phyloP scores from a whole-genome alignment of 2,113 vertebrate species.

The Xiphorhynchus elegans region DNA sequence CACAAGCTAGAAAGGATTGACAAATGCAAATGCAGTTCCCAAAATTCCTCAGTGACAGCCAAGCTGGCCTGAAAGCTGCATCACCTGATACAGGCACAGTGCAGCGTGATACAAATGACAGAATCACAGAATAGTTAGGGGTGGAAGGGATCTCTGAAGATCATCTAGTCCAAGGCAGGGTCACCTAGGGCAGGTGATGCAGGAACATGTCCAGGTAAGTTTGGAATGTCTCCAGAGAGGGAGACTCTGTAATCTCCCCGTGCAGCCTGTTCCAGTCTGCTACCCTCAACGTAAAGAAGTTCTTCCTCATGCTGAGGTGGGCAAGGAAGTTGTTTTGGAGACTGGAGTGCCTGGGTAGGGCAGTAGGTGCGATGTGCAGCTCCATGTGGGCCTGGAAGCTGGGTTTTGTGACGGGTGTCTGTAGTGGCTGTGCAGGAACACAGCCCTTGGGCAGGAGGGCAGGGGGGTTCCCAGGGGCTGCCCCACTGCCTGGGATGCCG shows the following conservation, averaged over 20 bases:
- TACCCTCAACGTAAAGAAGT: not conserved
- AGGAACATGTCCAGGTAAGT: fast-evolving
- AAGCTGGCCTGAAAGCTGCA: not conserved
- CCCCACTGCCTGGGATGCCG: not conserved
- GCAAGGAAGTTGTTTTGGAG: not conserved
- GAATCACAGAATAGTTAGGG: not conserved
- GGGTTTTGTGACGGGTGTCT: fast-evolving
- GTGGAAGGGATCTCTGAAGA: not conserved
- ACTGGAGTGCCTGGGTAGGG: fast-evolving
- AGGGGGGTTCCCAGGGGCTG: not conserved
- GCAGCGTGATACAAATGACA: not conserved
- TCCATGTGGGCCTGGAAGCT: fast-evolving
- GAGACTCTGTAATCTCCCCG: too few relatives aligned
- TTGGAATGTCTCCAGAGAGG: not conserved
- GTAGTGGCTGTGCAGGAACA: not conserved
- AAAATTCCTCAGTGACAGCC: not conserved
- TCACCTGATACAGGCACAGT: fast-evolving
- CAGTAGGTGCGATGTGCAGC: fast-evolving
- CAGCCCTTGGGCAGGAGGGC: fast-evolving
- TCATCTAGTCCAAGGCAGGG: not conserved
- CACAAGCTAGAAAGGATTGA: not conserved
- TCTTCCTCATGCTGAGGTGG: not conserved
- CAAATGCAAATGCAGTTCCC: not conserved
- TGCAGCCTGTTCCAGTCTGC: not conserved
- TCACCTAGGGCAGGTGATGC: not conserved